Base-by-base conservation (phyloP, 2,888 invertebrate species). In the Eristalis pertinax region DNA sequence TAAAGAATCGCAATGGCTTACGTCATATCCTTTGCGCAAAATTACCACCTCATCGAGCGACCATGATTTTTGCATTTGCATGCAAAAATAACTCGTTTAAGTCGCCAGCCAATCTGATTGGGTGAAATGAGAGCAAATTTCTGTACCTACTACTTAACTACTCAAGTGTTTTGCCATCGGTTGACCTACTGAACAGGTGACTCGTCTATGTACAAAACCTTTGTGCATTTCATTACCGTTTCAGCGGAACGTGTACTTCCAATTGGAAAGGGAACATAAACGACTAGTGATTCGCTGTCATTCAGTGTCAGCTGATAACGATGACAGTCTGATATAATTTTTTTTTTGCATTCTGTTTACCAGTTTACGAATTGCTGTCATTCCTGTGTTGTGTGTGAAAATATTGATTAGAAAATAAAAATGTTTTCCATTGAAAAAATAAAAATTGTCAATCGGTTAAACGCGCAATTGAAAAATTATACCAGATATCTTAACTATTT, bases 361-460 rank as follows among this genome's bases (percentile, higher is more conserved):
- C 69, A 75, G 81, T 81, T 75, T 81, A 81, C 58, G 5, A 74
- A 64, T 56, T 41, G 26, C 1, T 32, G 11, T 22, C 50, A 50
- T 50, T 50, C 19, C 19, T n/a, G 19, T 50, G 19, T 1, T 63
- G 35, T 22, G 4, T 11, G 5, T 13, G 22, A 8, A 56, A 77
- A 70, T 64, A 29, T 15, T 24, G 41, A n/a, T 4, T 65, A 19
- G 1, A 2, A n/a, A n/a, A 60, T 8, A 63, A 81, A 65, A 63
- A 79, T 85, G 85, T 76, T 85, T 4, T 29, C 63, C 11, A 2
- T 68, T 1, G 62, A 43, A 29, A 85, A 76, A 13, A 11, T 65
- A 1, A 74, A 60, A 29, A 10, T 19, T 19, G 43, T 60, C 13
- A 13, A 13, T 32, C 43, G 50, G 3, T 4, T 74, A 0, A 56